Evolutionary conservation across 2,797 vertebrate species (phyloP).

Genomic region (Salmo trutta): DNA sequence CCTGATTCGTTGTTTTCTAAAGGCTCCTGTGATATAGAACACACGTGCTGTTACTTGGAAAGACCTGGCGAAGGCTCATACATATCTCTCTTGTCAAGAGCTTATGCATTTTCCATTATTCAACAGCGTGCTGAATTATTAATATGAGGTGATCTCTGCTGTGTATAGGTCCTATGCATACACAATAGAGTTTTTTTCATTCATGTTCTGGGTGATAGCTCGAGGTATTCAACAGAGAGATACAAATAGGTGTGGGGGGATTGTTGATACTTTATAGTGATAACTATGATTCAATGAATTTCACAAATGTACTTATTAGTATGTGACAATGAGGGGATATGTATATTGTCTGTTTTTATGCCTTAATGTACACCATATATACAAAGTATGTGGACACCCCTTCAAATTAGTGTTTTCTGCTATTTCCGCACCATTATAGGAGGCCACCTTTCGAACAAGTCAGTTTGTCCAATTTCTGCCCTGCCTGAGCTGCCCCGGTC

Average conservation of each 20-base stretch:
- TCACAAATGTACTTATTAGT: neutral
- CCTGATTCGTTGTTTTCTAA: conserved; percentile 48
- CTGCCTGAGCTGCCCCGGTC: no score
- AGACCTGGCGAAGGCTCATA: conserved; percentile 44
- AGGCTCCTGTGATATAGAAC: conserved; percentile 41
- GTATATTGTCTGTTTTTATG: neutral
- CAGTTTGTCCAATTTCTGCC: no score
- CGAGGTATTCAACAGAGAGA: conserved; percentile 4
- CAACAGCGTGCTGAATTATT: conserved; percentile 68
- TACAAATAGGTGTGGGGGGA: neutral
- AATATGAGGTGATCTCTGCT: conserved; percentile 57
- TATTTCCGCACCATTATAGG: no score
- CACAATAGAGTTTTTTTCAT: conserved; percentile 27
- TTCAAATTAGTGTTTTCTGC: no score
- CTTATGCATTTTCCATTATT: conserved; percentile 69
- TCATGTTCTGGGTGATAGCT: conserved; percentile 42
- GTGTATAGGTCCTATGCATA: conserved; percentile 31
- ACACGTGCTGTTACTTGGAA: conserved; percentile 24
- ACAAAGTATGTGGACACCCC: no score
- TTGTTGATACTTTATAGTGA: conserved; percentile 13
- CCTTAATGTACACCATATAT: no score
- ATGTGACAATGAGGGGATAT: neutral
- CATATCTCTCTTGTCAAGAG: conserved; percentile 58
- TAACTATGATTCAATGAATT: neutral
- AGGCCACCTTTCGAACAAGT: no score